Percentiles rank a stretch among this genome's conserved stretches.
Evolutionary conservation across 2,113 vertebrate species (phyloP).

Genomic region (Chiloscyllium plagiosum): DNA sequence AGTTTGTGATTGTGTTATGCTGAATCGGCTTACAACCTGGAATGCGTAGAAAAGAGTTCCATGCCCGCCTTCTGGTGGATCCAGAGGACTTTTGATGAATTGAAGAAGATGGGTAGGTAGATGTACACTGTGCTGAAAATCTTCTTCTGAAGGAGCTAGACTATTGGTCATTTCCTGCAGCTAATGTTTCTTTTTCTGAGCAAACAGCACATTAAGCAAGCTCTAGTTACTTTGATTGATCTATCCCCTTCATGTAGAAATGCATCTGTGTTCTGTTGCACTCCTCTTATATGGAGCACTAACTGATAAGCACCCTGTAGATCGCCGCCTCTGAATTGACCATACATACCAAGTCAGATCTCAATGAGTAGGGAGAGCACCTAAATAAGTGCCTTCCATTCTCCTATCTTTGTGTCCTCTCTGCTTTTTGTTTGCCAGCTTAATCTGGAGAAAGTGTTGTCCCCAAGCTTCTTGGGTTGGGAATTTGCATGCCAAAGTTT

Average conservation of each 20-base stretch:
- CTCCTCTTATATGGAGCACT: neutral
- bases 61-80: neutral
- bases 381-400: neutral
- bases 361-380: neutral
- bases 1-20: neutral
- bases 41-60: neutral
- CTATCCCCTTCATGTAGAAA: neutral
- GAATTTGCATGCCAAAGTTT: neutral
- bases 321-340: neutral
- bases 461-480: neutral
- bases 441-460: neutral
- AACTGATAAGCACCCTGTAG: neutral
- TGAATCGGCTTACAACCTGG: neutral
- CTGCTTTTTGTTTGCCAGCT: neutral
- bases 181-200: neutral
- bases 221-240: neutral
- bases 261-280: neutral
- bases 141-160: neutral
- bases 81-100: neutral
- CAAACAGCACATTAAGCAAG: neutral
- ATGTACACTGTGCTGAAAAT: neutral
- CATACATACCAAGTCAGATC: neutral
- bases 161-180: neutral
- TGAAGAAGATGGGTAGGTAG: neutral
- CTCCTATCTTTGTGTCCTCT: neutral